Conservation (phyloP, 2,113 vertebrate genomes). For the Cavia aperea region DNA sequence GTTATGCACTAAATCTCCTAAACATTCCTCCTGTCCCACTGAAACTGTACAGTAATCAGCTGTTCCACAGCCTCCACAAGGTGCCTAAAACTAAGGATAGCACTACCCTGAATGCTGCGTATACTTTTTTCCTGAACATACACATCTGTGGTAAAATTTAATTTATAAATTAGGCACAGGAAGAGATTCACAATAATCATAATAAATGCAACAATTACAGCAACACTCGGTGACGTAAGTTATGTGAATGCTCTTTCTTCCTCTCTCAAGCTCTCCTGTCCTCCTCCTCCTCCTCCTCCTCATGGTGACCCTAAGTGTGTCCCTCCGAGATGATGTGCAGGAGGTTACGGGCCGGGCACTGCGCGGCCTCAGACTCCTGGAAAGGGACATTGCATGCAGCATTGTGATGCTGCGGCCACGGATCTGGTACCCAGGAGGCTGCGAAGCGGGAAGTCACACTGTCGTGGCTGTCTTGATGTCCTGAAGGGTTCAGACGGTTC, state of each 20-base stretch:
- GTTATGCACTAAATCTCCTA: neutral
- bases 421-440: neutral
- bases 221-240: neutral
- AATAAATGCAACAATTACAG: neutral
- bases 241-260: neutral
- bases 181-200: neutral
- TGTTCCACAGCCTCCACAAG: neutral
- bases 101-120: neutral
- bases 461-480: neutral
- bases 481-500: neutral
- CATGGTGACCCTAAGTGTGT: neutral
- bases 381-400: neutral
- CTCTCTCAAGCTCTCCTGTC: neutral
- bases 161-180: neutral
- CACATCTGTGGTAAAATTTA: neutral
- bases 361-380: neutral
- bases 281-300: neutral
- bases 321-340: neutral
- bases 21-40: neutral
- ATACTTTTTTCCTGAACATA: neutral
- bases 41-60: neutral
- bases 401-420: neutral
- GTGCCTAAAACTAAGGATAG: neutral
- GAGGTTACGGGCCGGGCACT: neutral
- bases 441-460: neutral